Evolutionary conservation across 2,797 vertebrate species (phyloP).

Genomic region (Hyperoplus lanceolatus): DNA sequence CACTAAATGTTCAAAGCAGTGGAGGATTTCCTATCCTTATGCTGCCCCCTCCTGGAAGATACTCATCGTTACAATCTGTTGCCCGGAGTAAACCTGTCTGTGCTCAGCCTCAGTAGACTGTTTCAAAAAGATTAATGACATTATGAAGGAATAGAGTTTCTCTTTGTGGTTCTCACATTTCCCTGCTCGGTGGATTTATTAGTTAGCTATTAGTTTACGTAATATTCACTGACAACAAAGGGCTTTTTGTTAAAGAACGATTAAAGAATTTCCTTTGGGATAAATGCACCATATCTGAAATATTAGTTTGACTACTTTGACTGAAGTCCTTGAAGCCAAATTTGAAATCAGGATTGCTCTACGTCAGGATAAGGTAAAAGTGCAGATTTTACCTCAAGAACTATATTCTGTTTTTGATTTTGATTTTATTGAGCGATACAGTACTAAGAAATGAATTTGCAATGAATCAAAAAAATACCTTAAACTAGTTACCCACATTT

Average conservation of each 20-base stretch:
- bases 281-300: background rate
- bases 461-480: background rate
- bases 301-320: too few species aligned
- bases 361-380: background rate
- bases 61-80: background rate
- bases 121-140: background rate
- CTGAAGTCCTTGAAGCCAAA: background rate
- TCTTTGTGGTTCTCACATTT: background rate
- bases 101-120: background rate
- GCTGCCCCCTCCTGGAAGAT: conserved; percentile 47
- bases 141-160: background rate
- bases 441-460: background rate
- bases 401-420: background rate
- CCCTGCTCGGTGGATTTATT: background rate
- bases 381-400: background rate
- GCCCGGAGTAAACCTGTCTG: too few species aligned
- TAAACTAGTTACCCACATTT: background rate
- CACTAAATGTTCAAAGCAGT: background rate
- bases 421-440: background rate
- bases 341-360: background rate
- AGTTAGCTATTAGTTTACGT: background rate
- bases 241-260: background rate
- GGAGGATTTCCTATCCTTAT: background rate
- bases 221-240: background rate
- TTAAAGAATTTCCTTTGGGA: too few species aligned